These are phyloP conservation scores for Trematomus bernacchii DNA, from an alignment of 2,797 vertebrate species.

Conservation along the genomic window DNA sequence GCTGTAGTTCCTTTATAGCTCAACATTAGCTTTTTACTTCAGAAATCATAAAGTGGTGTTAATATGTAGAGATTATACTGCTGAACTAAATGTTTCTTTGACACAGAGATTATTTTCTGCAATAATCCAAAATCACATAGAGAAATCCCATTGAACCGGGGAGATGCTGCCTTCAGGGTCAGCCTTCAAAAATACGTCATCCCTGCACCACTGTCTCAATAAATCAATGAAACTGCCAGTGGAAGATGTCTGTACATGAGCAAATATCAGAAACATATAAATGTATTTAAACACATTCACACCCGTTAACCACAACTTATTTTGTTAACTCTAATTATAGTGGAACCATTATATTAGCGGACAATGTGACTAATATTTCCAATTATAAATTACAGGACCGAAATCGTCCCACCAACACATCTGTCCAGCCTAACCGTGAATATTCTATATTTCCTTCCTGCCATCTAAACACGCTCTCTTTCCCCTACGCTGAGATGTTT, in stretches of 20 bases:
- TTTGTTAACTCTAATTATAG: conserved; percentile 11
- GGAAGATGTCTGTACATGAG: background rate
- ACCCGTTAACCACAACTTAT: background rate
- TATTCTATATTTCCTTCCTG: conserved; percentile 52
- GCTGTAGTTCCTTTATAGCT: no score
- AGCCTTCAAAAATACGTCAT: background rate
- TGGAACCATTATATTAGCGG: background rate
- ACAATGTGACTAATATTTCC: conserved; percentile 20
- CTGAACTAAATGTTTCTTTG: no score
- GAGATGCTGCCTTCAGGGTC: background rate
- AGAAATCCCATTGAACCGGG: no score
- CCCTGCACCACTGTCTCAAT: background rate
- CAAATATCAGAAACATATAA: background rate
- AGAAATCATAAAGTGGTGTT: no score
- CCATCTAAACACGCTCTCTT: conserved; percentile 31
- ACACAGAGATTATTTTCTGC: no score
- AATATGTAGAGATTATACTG: no score
- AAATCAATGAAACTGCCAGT: background rate
- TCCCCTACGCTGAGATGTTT: conserved; percentile 15
- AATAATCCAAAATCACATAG: no score
- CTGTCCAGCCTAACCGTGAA: conserved; percentile 14
- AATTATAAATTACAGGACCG: conserved; percentile 11
- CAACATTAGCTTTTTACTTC: no score
- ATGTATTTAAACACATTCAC: background rate
- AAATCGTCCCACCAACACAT: conserved; percentile 8